Evolutionary conservation across 2,797 vertebrate genomes (phyloP).

Genomic region (Liasis olivaceus): DNA sequence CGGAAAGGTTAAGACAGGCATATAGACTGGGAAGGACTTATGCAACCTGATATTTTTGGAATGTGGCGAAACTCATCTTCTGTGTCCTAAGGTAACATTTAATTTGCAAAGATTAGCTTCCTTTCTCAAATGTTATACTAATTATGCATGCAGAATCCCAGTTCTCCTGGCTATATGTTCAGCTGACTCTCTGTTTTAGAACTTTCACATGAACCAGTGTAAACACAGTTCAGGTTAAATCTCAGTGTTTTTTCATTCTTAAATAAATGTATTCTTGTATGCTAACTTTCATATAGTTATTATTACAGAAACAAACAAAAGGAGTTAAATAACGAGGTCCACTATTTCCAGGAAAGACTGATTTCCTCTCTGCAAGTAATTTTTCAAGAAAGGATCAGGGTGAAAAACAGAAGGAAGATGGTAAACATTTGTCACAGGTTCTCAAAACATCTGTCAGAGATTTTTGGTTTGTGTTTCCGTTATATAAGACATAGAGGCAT

Average conservation of each 20-base stretch:
- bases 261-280: background rate
- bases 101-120: too few relatives aligned
- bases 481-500: conserved; percentile 18
- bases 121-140: too few relatives aligned
- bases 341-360: background rate
- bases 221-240: background rate
- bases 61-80: too few relatives aligned
- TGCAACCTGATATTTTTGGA: too few relatives aligned
- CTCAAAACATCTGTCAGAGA: background rate
- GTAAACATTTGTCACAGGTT: background rate
- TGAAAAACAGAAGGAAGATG: too few relatives aligned
- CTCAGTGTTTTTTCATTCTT: background rate
- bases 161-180: too few relatives aligned
- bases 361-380: background rate
- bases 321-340: background rate
- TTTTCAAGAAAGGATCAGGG: background rate
- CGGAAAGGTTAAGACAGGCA: too few relatives aligned
- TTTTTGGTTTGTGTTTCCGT: background rate
- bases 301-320: background rate
- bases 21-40: too few relatives aligned
- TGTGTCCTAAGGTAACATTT: too few relatives aligned
- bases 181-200: too few relatives aligned
- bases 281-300: background rate
- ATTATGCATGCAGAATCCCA: too few relatives aligned
- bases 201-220: too few relatives aligned